Evolutionary conservation across 2,888 invertebrate genomes (phyloP).

Genomic region (Yponomeuta evonymella): DNA sequence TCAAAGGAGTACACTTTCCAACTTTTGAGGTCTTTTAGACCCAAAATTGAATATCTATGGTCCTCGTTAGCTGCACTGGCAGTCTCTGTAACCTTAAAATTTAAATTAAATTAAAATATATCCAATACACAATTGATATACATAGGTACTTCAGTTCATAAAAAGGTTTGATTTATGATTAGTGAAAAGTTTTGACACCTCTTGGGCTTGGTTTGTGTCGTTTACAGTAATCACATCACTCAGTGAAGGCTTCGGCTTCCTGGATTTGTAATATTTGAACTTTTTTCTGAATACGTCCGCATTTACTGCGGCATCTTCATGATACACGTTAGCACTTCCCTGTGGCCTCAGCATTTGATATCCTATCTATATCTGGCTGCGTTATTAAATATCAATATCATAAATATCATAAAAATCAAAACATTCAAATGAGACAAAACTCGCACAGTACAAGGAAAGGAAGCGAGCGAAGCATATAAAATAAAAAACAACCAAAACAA

Average conservation of each 20-base stretch:
- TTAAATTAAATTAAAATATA: background rate
- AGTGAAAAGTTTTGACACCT: background rate
- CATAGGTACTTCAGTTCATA: background rate
- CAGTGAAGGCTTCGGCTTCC: constrained; percentile 78
- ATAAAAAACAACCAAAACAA: too few relatives aligned
- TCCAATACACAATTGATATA: background rate
- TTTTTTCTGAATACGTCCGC: constrained; percentile 76
- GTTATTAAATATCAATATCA: too few relatives aligned
- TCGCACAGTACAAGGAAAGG: too few relatives aligned
- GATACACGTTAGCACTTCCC: background rate
- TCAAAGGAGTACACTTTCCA: constrained; percentile 81
- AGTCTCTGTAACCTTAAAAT: background rate
- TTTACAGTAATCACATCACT: constrained; percentile 74
- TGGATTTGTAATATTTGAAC: constrained; percentile 89
- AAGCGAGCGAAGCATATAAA: too few relatives aligned
- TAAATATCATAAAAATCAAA: too few relatives aligned
- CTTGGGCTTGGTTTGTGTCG: background rate
- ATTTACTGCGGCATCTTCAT: background rate
- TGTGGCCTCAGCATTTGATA: background rate
- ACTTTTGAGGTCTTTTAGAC: constrained; percentile 39
- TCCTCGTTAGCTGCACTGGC: constrained; percentile 65
- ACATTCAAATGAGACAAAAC: too few relatives aligned
- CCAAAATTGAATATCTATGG: constrained; percentile 39
- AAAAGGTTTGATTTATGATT: background rate
- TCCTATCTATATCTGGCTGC: background rate